Conservation (phyloP, 2,113 vertebrate genomes). For the Rallus limicola region DNA sequence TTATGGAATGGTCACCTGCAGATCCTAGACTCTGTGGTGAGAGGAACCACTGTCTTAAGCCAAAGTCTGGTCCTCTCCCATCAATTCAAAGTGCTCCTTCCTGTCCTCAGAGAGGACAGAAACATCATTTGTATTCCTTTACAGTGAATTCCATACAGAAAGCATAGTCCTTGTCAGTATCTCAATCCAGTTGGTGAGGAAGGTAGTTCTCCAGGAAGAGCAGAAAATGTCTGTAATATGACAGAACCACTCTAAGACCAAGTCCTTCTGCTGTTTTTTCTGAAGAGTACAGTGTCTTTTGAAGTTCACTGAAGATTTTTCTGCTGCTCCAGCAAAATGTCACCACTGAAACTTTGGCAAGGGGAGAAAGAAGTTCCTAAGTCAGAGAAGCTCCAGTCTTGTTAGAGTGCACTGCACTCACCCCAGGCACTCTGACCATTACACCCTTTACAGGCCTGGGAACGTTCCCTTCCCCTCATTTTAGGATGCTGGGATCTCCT, state of each 20-base stretch:
- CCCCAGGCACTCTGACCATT: not conserved
- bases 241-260: not conserved
- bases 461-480: not conserved
- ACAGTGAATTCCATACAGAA: not conserved
- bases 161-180: not conserved
- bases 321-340: not conserved
- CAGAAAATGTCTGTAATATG: not conserved
- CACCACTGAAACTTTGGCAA: not conserved
- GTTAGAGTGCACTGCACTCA: not conserved
- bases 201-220: not conserved
- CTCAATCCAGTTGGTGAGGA: not conserved
- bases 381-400: not conserved
- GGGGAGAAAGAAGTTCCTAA: not conserved
- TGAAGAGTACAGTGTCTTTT: not conserved
- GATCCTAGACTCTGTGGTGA: not conserved
- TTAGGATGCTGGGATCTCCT: not conserved
- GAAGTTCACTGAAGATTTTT: not conserved
- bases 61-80: not conserved
- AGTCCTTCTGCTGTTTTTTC: not conserved
- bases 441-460: not conserved
- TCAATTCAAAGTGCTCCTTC: not conserved
- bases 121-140: not conserved
- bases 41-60: not conserved
- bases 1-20: not conserved
- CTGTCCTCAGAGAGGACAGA: slow-evolving; percentile 1